phyloP scores from a whole-genome alignment of 2,888 invertebrate species.

The Dasysyrphus tricinctus region DNA sequence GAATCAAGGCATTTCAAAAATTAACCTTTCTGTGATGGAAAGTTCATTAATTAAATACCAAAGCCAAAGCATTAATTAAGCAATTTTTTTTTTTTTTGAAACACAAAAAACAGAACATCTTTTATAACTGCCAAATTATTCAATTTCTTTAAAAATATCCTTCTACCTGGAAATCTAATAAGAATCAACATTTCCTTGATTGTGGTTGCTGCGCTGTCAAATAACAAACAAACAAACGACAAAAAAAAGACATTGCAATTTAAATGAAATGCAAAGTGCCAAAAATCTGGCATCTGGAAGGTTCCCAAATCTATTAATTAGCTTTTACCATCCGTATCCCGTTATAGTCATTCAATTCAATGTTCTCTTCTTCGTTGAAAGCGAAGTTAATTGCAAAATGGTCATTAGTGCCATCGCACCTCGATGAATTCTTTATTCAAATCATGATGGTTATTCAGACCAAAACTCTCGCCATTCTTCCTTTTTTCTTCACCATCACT shows the following conservation, averaged over 20 bases:
- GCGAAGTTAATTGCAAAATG: constrained; percentile 71
- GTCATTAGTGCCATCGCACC: constrained; percentile 71
- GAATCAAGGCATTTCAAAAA: too few relatives aligned
- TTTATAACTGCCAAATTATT: constrained; percentile 22
- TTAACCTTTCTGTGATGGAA: too few relatives aligned
- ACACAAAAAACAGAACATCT: not conserved
- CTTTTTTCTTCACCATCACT: not conserved
- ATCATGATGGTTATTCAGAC: constrained; percentile 39
- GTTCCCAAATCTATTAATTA: constrained; percentile 56
- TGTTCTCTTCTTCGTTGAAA: constrained; percentile 42
- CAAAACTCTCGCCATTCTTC: not conserved
- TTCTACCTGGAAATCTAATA: constrained; percentile 62
- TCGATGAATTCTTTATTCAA: constrained; percentile 54
- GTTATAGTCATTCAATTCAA: constrained; percentile 53
- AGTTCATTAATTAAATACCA: not conserved
- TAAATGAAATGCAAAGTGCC: constrained; percentile 68
- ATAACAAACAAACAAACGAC: constrained; percentile 6
- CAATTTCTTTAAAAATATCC: constrained; percentile 35
- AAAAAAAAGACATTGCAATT: constrained; percentile 55
- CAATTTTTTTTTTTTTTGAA: not conserved
- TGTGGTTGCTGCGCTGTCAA: constrained; percentile 30
- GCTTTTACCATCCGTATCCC: constrained; percentile 10
- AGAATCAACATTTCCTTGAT: constrained; percentile 52
- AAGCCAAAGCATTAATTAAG: not conserved
- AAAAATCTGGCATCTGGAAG: constrained; percentile 66